Evolutionary conservation across 2,888 invertebrate genomes (phyloP), one percentile per base, ranked within the genome.

Genomic region (Brassicogethes aeneus): DNA sequence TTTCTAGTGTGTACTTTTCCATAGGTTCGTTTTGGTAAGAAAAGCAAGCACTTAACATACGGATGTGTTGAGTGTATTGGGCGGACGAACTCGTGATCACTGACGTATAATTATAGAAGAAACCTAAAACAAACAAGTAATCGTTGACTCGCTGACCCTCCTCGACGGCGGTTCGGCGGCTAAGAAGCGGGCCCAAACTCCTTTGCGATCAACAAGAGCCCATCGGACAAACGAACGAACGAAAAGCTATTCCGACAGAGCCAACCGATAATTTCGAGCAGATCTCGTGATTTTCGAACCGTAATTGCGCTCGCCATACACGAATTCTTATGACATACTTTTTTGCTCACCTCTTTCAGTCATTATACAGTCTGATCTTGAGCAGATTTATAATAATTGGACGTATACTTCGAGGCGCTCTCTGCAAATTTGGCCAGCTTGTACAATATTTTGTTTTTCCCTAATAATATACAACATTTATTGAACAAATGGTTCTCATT

Each of bases 111-210:
- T 66, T 66, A 66, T 64, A 63, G 54, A 53, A 62, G 60, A 61
- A 64, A 63, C 63, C 59, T 61, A 64, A 66, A 66, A 66, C 65
- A 66, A 65, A 66, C 66, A 66, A 64, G 64, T 59, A 55, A 62
- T 64, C 58, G 61, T 62, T 64, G 62, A 64, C 63, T 62, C 55
- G 62, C 48, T 63, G 62, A 62, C 62, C 63, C 60, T 56, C 48
- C 53, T 47, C 47, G 46, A 36, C 31, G 13, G 8, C 23, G 10
- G 5, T 7, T 10, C 23, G 7, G 23, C 5, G 10, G 10, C 23
- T 23, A 32, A 41, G n/a, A n/a, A n/a, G n/a, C n/a, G n/a, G 10
- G 23, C 23, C 23, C 23, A 23, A 23, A 23, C 23, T 23, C 23
- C 23, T 5, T 23, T 10, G 23, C 23, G 23, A 10, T 10, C 23